Evolutionary conservation across 2,113 vertebrate genomes (phyloP), one percentile per base, ranked within the genome.

Genomic region (Panthera tigris): DNA sequence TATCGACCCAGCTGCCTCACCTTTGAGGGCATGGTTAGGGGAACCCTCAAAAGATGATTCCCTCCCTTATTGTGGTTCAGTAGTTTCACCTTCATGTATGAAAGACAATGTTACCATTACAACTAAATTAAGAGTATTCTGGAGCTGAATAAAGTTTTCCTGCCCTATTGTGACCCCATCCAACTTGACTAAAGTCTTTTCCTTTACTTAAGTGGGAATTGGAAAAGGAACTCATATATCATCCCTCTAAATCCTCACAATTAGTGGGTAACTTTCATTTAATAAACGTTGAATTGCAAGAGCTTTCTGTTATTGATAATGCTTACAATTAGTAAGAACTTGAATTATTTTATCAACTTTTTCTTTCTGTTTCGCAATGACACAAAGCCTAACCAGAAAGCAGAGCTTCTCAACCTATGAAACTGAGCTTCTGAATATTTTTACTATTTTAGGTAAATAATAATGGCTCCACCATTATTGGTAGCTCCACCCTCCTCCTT

Each of bases 331-430:
- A 89, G 25, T 68, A 88, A n/a, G 76, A 94, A 91, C 94, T 52
- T 71, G 18, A 95, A 93, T 96, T 86, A 74, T 94, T 94, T 95
- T 96, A 89, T 91, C 79, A 78, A 94, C 6, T 88, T 95, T 7
- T 39, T 93, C 86, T 96, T 95, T 89, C 82, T 86, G 52, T 95
- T 96, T 93, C 79, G 14, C 39, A 94, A 57, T 86, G 76, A 83
- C n/a, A 41, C 29, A 61, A 91, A 93, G 21, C 66, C 57, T 55
- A 96, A 82, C n/a, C 69, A 95, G 78, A 86, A 89, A 66, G 36
- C 41, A 93, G 39, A 94, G 9, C 52, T 93, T 85, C 33, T 93
- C n/a, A 61, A 79, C 50, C 52, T 79, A 41, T 29, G n/a, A 82
- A 27, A 50, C 66, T 86, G 48, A 41, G 50, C 7, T 96, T 85